Evolutionary conservation across 2,113 vertebrate genomes (phyloP).

Genomic region (Vombatus ursinus): DNA sequence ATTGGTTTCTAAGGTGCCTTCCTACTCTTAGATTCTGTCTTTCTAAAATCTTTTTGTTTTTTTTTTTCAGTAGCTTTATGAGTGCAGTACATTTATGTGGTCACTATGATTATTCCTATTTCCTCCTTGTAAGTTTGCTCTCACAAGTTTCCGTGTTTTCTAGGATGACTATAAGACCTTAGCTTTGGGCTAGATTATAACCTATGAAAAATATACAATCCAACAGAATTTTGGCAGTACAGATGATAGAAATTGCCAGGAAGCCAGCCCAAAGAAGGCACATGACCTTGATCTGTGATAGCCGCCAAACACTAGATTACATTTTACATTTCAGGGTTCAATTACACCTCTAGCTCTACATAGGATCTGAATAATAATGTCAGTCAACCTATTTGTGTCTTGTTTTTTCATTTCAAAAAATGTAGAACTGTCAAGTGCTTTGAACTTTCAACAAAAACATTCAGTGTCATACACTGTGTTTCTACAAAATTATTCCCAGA

Average conservation of each 20-base stretch:
- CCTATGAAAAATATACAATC: background rate
- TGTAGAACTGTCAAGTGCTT: background rate
- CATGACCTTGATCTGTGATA: background rate
- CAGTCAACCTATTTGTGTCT: background rate
- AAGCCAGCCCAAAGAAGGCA: background rate
- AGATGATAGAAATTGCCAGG: background rate
- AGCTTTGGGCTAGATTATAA: background rate
- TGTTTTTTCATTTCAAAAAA: conserved; percentile 16
- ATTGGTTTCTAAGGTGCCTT: background rate
- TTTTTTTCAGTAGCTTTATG: background rate
- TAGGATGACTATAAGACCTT: background rate
- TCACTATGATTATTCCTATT: background rate
- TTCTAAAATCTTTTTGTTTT: background rate
- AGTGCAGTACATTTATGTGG: background rate
- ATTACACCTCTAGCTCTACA: background rate
- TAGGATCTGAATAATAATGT: background rate
- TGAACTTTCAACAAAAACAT: background rate
- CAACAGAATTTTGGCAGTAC: background rate
- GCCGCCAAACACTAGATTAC: background rate
- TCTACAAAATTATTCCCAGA: background rate
- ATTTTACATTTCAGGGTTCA: background rate
- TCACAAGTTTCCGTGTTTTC: background rate
- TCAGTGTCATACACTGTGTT: background rate
- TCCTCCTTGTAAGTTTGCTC: background rate
- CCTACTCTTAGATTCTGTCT: background rate